Conservation (phyloP, 2,113 vertebrate genomes). For the Petrocephalus zakoni region DNA sequence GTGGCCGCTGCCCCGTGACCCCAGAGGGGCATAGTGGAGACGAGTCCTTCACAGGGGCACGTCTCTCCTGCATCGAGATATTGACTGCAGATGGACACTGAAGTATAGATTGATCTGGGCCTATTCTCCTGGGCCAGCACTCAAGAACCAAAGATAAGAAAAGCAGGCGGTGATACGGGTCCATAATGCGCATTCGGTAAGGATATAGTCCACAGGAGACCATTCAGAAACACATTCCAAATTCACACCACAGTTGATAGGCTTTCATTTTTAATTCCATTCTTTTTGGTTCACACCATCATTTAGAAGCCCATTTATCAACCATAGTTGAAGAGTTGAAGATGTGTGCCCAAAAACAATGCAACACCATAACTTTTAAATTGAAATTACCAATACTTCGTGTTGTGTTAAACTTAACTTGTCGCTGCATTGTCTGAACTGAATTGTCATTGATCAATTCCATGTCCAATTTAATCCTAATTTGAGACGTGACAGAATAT, state of each 20-base stretch:
- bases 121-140: not conserved
- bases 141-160: not conserved
- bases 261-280: not conserved
- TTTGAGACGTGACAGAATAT: not conserved
- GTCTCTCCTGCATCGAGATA: not conserved
- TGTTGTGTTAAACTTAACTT: not conserved
- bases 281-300: not conserved
- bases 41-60: not conserved
- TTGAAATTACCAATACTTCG: not conserved
- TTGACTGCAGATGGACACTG: not conserved
- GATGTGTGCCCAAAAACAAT: not conserved
- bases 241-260: not conserved
- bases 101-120: not conserved
- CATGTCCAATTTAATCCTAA: not conserved
- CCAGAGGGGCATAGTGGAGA: not conserved
- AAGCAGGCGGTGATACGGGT: not conserved
- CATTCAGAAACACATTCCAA: not conserved
- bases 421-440: not conserved
- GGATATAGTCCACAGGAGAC: not conserved
- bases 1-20: not conserved
- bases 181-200: not conserved
- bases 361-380: not conserved
- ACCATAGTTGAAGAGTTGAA: not conserved
- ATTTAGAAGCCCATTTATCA: not conserved
- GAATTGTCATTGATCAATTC: slow-evolving; percentile 11